These are phyloP conservation scores for Fabriciana adippe DNA, from an alignment of 2,888 invertebrate species.

Conservation along the genomic window DNA sequence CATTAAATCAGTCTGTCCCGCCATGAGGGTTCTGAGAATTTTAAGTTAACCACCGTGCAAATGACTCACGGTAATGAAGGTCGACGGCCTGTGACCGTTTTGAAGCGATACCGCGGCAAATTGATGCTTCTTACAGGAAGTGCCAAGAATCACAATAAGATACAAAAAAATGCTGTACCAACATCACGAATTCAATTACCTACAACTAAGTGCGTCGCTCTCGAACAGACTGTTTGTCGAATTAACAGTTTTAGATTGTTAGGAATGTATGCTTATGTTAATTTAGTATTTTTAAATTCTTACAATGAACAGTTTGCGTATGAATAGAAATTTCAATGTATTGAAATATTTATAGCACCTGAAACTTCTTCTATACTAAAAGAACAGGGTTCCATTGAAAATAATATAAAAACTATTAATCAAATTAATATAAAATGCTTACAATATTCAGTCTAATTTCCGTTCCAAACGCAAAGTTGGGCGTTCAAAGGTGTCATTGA, in stretches of 20 bases:
- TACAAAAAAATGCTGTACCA: conserved; percentile 45
- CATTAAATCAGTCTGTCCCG: conserved; percentile 29
- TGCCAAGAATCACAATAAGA: conserved; percentile 45
- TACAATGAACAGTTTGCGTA: conserved; percentile 1
- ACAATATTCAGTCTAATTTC: not conserved
- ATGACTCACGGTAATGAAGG: conserved; percentile 53
- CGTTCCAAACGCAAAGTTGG: not conserved
- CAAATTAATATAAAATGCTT: not conserved
- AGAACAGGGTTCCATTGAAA: too few species aligned
- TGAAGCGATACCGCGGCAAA: conserved; percentile 48
- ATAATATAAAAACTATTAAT: too few species aligned
- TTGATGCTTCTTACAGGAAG: conserved; percentile 50
- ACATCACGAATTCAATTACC: conserved; percentile 48
- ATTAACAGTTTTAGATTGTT: conserved; percentile 21
- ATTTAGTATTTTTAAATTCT: conserved; percentile 9
- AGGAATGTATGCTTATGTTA: conserved; percentile 16
- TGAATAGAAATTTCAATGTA: not conserved
- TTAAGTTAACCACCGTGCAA: conserved; percentile 47
- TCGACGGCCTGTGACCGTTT: conserved; percentile 50
- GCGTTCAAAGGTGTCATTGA: conserved; percentile 23
- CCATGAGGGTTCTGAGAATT: conserved; percentile 44
- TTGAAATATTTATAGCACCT: not conserved
- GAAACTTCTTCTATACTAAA: too few species aligned
- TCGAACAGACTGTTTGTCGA: conserved; percentile 16
- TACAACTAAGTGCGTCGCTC: conserved; percentile 25